Evolutionary conservation across 2,113 vertebrate species (phyloP), one percentile per base, ranked within the genome.

Genomic region (Apteryx mantelli): DNA sequence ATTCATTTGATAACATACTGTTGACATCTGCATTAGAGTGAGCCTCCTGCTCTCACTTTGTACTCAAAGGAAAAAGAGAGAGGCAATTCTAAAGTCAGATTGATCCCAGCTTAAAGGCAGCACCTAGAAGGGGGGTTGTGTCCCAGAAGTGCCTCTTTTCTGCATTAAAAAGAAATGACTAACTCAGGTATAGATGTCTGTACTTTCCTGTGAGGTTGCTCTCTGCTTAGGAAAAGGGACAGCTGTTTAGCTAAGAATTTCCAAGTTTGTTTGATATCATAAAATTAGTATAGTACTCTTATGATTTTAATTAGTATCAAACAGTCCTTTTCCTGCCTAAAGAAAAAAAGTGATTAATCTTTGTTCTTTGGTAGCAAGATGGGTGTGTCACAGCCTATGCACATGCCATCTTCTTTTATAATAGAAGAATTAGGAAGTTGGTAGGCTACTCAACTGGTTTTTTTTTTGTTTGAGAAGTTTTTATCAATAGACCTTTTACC

Each of bases 401-500:
- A 71, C 21, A 71, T 58, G 32, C 3, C 2, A 5, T 48, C 46
- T 75, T 83, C 28, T 46, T 86, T 84, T 82, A 14, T 69, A 88
- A 71, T 26, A 55, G 15, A 69, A 95, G 50, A 92, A 86, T 34
- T 80, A 85, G 55, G 50, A 96, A 96, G 95, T 3, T 73, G 38
- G 65, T 81, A 93, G 26, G n/a, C 38, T 77, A 30, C 34, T 75
- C 24, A 94, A 71, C 20, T 20, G 16, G 17, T 32, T 58, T 58
- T 58, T 8, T 25, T 96, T 97, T 92, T 65, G 68, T 89, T 76
- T 88, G 26, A 95, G 50, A 42, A 85, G 5, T 42, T 93, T 96
- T 94, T 97, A 90, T 94, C 85, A 95, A 76, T 88, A 19, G 70
- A 16, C 36, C 38, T 92, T 86, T 94, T 95, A 74, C 56, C 60